These are phyloP conservation scores for Cyanoderma ruficeps DNA, from an alignment of 2,113 vertebrate species.

Conservation along the genomic window DNA sequence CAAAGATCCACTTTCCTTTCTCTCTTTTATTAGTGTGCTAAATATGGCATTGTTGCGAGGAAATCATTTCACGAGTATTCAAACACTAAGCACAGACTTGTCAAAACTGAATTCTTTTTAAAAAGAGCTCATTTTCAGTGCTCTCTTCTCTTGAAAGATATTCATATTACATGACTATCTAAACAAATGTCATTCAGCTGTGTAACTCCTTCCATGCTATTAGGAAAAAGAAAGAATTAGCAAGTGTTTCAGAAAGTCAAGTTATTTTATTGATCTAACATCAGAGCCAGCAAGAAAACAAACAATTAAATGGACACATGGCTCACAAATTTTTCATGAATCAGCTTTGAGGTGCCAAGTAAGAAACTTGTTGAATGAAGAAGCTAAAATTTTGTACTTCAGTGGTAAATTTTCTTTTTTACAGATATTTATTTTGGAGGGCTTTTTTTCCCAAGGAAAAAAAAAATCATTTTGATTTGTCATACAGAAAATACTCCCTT, in stretches of 20 bases:
- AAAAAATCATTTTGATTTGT: neutral
- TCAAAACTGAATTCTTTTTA: neutral
- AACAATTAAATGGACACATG: neutral
- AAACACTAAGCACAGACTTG: slow-evolving; percentile 11
- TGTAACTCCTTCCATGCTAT: neutral
- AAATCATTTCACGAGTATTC: slow-evolving; percentile 15
- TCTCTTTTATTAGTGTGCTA: slow-evolving; percentile 51
- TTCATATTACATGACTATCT: neutral
- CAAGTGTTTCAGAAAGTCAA: neutral
- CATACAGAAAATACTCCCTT: neutral
- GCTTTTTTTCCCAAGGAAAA: neutral
- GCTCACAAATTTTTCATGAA: neutral
- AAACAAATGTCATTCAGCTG: neutral
- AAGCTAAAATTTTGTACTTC: neutral
- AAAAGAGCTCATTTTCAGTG: neutral
- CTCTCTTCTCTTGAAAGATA: neutral
- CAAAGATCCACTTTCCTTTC: slow-evolving; percentile 66
- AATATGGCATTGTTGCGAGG: slow-evolving; percentile 51
- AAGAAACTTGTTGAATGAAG: slow-evolving; percentile 3
- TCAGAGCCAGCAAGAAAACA: neutral
- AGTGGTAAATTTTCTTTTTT: neutral
- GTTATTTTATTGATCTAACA: neutral
- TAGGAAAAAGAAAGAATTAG: neutral
- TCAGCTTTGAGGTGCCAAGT: neutral
- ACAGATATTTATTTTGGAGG: neutral